Evolutionary conservation across 2,113 vertebrate species (phyloP).

Genomic region (Capreolus pygargus): DNA sequence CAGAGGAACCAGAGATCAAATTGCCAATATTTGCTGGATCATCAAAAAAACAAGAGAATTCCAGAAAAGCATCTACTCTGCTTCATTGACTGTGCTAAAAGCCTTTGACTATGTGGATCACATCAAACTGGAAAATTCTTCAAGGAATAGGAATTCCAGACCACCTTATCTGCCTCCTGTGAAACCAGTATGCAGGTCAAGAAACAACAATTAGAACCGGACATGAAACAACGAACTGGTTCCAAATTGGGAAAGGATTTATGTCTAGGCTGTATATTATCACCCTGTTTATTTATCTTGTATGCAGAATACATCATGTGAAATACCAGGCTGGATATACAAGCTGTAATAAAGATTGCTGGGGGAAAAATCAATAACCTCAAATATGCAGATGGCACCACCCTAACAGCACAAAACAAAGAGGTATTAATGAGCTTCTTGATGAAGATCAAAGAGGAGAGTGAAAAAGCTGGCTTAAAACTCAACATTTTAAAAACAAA

Average conservation of each 20-base stretch:
- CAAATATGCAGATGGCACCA: neutral
- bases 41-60: neutral
- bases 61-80: neutral
- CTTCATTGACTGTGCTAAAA: neutral
- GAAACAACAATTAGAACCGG: neutral
- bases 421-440: neutral
- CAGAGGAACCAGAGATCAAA: neutral
- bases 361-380: neutral
- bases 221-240: neutral
- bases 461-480: neutral
- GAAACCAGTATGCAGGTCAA: neutral
- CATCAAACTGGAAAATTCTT: neutral
- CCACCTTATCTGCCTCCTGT: neutral
- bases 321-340: neutral
- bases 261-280: neutral
- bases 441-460: neutral
- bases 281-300: neutral
- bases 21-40: neutral
- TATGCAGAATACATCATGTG: neutral
- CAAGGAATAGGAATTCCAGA: neutral
- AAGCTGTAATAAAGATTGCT: neutral
- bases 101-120: neutral
- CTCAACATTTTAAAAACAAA: neutral
- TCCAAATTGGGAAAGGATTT: neutral
- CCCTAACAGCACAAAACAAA: neutral